These are phyloP conservation scores for Meandrina meandrites DNA, from an alignment of 92 coral and sea anemone species.

Conservation along the genomic window DNA sequence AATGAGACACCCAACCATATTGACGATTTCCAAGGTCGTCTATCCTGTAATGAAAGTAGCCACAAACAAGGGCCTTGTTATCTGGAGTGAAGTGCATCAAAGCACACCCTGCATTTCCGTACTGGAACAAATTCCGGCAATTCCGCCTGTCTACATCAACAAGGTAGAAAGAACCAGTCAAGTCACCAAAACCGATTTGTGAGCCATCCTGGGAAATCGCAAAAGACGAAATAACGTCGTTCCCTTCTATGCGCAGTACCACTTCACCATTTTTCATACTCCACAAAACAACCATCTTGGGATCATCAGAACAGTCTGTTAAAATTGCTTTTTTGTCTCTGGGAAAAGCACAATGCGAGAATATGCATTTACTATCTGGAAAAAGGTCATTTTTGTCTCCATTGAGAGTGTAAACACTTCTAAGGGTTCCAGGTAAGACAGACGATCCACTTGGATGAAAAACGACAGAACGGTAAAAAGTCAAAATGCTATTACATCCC, in stretches of 20 bases:
- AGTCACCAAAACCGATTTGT: background rate
- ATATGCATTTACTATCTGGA: background rate
- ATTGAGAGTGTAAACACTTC: background rate
- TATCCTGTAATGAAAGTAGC: background rate
- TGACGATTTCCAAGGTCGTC: too few relatives aligned
- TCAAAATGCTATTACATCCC: background rate
- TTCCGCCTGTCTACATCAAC: background rate
- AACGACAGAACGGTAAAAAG: background rate
- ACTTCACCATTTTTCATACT: background rate
- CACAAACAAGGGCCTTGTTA: background rate
- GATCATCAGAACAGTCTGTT: background rate
- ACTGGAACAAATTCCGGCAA: rapidly evolving
- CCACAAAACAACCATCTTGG: background rate
- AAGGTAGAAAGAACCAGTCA: background rate
- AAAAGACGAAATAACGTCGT: background rate
- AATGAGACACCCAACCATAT: background rate
- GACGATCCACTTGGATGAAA: constrained; percentile 11
- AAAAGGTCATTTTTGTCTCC: background rate
- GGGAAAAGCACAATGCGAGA: constrained; percentile 5
- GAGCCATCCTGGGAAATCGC: background rate
- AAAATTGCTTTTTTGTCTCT: background rate
- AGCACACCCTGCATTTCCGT: background rate
- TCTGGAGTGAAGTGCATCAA: constrained; percentile 10
- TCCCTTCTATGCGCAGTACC: background rate
- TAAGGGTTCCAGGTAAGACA: constrained; percentile 13